Evolutionary conservation across 2,888 invertebrate genomes (phyloP).

Genomic region (Tanypteryx hageni): DNA sequence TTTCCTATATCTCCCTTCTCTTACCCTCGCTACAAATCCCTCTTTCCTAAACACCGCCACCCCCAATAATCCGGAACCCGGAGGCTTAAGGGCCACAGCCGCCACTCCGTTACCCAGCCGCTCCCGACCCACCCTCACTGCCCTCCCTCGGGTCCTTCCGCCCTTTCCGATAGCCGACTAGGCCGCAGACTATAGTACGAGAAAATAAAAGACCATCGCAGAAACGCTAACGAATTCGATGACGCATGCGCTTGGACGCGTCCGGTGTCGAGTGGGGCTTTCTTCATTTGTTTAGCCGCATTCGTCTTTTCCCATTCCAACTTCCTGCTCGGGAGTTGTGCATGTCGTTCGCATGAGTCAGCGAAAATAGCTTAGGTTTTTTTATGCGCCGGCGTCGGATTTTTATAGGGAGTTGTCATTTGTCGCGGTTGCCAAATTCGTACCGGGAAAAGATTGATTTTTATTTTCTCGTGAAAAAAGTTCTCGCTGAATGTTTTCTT

Average conservation of each 20-base stretch:
- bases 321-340: background rate
- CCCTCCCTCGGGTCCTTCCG: background rate
- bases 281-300: background rate
- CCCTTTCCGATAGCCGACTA: background rate
- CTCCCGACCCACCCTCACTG: background rate
- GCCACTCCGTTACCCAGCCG: slow-evolving; percentile 1
- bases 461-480: no score
- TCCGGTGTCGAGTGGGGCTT: slow-evolving; percentile 18
- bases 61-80: slow-evolving; percentile 44
- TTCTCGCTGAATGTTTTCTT: no score
- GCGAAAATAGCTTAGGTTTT: background rate
- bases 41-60: slow-evolving; percentile 22
- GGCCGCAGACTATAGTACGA: background rate
- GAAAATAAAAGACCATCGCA: background rate
- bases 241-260: background rate
- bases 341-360: background rate
- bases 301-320: background rate
- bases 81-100: slow-evolving; percentile 34
- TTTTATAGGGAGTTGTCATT: no score
- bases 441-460: no score
- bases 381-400: no score
- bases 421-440: no score
- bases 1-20: slow-evolving; percentile 2
- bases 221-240: background rate
- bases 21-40: slow-evolving; percentile 28